Evolutionary conservation across 2,797 vertebrate genomes (phyloP).

Genomic region (Chelidonichthys spinosus): DNA sequence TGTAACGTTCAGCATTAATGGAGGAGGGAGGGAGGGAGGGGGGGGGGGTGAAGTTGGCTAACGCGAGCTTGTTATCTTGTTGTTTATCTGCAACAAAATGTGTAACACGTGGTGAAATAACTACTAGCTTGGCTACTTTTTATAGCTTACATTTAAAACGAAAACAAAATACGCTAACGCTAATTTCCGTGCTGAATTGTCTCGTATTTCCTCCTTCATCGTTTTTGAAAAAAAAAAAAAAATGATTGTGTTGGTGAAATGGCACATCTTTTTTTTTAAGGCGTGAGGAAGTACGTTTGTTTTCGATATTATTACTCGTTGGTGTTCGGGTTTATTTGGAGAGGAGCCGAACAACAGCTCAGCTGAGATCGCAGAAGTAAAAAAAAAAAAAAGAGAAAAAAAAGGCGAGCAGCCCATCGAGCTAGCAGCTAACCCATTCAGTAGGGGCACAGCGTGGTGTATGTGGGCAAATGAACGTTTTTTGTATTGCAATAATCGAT

Average conservation of each 20-base stretch:
- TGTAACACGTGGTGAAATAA: neutral
- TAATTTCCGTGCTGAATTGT: neutral
- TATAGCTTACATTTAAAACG: neutral
- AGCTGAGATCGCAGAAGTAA: constrained; percentile 35
- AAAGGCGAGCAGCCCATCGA: constrained; percentile 16
- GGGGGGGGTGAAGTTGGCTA: constrained; percentile 47
- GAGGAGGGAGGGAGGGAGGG: neutral
- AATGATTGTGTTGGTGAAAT: neutral
- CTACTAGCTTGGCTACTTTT: neutral
- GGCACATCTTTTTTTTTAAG: no score
- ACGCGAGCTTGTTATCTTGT: constrained; percentile 12
- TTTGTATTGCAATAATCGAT: neutral
- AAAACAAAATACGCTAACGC: constrained; percentile 41
- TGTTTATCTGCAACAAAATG: constrained; percentile 32
- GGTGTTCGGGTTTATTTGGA: constrained; percentile 39
- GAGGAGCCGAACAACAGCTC: constrained; percentile 42
- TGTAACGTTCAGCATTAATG: constrained; percentile 33
- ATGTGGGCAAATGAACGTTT: rapidly evolving
- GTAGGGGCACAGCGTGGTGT: neutral
- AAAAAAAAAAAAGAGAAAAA: constrained; percentile 15
- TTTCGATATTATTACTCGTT: constrained; percentile 16
- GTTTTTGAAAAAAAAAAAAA: neutral
- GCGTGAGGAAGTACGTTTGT: neutral
- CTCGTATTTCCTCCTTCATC: neutral
- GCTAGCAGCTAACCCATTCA: neutral